Evolutionary conservation across 2,113 vertebrate genomes (phyloP).

Genomic region (Miniopterus natalensis): DNA sequence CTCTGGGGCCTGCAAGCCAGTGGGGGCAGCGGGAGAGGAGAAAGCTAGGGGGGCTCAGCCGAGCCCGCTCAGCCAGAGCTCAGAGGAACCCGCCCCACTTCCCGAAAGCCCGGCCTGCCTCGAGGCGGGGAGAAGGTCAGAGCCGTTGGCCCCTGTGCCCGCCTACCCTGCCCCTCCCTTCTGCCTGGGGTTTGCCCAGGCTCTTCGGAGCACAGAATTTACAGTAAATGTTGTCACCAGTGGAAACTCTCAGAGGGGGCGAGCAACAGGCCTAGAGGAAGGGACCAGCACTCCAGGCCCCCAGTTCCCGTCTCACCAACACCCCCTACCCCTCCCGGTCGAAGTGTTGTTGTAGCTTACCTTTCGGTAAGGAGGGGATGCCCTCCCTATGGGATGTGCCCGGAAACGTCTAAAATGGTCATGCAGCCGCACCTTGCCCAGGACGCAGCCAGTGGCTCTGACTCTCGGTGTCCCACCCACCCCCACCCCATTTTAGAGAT

Average conservation of each 20-base stretch:
- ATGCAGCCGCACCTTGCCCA: background rate
- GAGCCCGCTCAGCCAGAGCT: conserved; percentile 23
- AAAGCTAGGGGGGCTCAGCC: background rate
- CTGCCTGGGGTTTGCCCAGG: conserved; percentile 87
- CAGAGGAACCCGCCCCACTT: conserved; percentile 82
- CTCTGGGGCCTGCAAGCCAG: conserved; percentile 1
- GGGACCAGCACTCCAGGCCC: conserved; percentile 44
- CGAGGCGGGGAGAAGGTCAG: conserved; percentile 78
- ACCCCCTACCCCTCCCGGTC: background rate
- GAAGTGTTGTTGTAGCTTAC: conserved; percentile 40
- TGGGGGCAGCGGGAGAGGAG: background rate
- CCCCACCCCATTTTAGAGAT: background rate
- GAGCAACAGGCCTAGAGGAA: conserved; percentile 59
- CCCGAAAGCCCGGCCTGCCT: conserved; percentile 84
- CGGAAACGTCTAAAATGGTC: background rate
- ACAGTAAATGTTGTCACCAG: conserved; percentile 84
- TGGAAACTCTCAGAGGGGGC: conserved; percentile 87
- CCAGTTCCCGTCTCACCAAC: conserved; percentile 76
- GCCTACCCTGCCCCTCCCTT: conserved; percentile 68
- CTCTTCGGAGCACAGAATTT: conserved; percentile 70
- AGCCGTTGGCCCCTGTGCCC: conserved; percentile 53
- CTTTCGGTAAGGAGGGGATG: conserved; percentile 78
- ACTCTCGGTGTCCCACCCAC: background rate
- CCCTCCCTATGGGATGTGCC: conserved; percentile 61
- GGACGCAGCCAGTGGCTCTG: background rate